A percentile compares a stretch with the other conserved stretches of the same genome.
phyloP scores from a whole-genome alignment of 2,888 invertebrate genomes.

The Hydropsyche betteni region DNA sequence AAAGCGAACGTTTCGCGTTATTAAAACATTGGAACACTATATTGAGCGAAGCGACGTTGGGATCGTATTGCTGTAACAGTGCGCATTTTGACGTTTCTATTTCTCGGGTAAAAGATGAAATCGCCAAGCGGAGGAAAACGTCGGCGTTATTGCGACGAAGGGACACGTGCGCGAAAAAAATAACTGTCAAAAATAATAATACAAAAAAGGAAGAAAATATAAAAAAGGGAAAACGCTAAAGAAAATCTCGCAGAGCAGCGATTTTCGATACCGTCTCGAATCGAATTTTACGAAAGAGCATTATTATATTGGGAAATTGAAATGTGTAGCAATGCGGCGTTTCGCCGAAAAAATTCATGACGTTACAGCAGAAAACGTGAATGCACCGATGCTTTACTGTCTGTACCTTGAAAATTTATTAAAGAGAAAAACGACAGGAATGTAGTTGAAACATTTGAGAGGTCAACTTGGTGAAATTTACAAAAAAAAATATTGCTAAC shows the following conservation, averaged over 20 bases:
- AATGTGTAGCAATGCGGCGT: background rate
- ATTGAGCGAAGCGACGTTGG: background rate
- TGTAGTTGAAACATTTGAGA: slow-evolving; percentile 4
- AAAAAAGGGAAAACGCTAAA: background rate
- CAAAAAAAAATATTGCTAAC: background rate
- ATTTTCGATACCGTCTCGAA: slow-evolving; percentile 4
- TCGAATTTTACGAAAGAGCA: slow-evolving; percentile 10
- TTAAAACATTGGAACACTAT: background rate
- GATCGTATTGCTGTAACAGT: background rate
- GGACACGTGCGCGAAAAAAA: slow-evolving; percentile 10
- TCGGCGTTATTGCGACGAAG: slow-evolving; percentile 11
- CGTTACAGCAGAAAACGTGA: background rate
- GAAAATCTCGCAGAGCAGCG: background rate
- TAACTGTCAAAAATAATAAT: background rate
- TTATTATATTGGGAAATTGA: background rate
- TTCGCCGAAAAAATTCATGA: background rate
- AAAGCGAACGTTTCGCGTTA: background rate
- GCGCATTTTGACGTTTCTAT: slow-evolving; percentile 16
- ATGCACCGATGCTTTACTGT: no score
- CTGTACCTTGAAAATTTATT: background rate
- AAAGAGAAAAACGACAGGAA: background rate
- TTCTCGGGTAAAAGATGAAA: slow-evolving; percentile 2
- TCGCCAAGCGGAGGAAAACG: slow-evolving; percentile 4
- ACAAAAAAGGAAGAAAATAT: background rate
- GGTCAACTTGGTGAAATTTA: background rate